phyloP scores from a whole-genome alignment of 2,797 vertebrate genomes.

The Neosilurus mollespiculum region DNA sequence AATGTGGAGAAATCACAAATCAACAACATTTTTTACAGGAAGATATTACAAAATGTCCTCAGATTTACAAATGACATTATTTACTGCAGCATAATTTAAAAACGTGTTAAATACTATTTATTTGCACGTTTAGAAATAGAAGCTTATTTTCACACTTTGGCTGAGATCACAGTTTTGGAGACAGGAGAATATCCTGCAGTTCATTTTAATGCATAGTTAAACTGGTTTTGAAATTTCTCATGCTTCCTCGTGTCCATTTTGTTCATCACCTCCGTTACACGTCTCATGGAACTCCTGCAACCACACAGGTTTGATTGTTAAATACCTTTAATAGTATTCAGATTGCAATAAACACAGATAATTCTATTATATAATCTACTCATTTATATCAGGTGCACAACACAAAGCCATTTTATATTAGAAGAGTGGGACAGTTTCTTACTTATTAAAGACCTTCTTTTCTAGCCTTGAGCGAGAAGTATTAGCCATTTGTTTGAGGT shows the following conservation, averaged over 20 bases:
- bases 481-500: slow-evolving; percentile 82
- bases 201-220: slow-evolving; percentile 91
- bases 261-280: slow-evolving; percentile 84
- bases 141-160: background rate
- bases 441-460: slow-evolving; percentile 93
- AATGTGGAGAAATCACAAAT: background rate
- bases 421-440: slow-evolving; percentile 57
- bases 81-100: background rate
- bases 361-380: background rate
- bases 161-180: background rate
- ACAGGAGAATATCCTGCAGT: background rate
- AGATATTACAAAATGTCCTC: background rate
- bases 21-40: background rate
- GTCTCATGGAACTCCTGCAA: slow-evolving; percentile 81
- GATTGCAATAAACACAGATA: background rate
- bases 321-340: background rate
- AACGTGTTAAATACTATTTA: background rate
- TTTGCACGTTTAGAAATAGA: background rate
- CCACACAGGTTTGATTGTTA: background rate
- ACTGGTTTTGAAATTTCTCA: slow-evolving; percentile 96
- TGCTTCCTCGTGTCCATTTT: slow-evolving; percentile 85
- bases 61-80: background rate
- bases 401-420: background rate
- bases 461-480: slow-evolving; percentile 84
- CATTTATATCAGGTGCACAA: background rate